Evolutionary conservation across 1,140 invertebrate genomes (phyloP), one percentile per base, ranked within the genome.

Genomic region (Daktulosphaira vitifoliae): DNA sequence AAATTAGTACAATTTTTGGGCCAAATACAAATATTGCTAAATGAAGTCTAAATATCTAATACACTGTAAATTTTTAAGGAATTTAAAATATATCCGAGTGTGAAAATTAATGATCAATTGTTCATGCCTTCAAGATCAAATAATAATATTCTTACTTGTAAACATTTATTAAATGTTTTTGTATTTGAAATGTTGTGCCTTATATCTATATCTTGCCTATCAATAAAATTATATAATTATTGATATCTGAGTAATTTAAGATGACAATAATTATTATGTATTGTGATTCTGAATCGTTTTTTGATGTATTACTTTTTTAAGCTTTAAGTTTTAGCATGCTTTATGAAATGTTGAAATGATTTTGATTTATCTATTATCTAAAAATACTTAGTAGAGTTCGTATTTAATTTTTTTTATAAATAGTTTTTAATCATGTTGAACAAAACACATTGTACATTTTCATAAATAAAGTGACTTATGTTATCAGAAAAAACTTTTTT

Each of bases 351-450:
- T 62, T 62, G 44, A 44, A 23, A 44, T 18, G 42, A 18, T 56
- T 38, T 54, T 54, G n/a, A 59, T 54, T 39, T 39, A 26, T 59
- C 42, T 46, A 46, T 48, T 20, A 48, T 62, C 9, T 62, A 33
- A 46, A 13, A 48, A 48, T 48, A 33, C 11, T 33, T 25, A 42
- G 26, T 46, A 62, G 44, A 62, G 56, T 46, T 62, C 46, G 39
- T 62, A 62, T 48, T 62, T 62, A 62, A 48, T 2, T 22, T 23
- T 54, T 39, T 2, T 42, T 48, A 23, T 48, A 20, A 13, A 50
- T 13, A 29, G 20, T 22, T 33, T 25, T 62, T 33, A 22, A n/a
- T 6, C 29, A 33, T 20, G 8, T 62, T 33, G 16, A 44, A 56
- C 4, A n/a, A 56, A 15, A 56, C 38, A 44, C 15, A 11, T 15